Conservation (phyloP, 2,113 vertebrate species). For the Zosterops japonicus region DNA sequence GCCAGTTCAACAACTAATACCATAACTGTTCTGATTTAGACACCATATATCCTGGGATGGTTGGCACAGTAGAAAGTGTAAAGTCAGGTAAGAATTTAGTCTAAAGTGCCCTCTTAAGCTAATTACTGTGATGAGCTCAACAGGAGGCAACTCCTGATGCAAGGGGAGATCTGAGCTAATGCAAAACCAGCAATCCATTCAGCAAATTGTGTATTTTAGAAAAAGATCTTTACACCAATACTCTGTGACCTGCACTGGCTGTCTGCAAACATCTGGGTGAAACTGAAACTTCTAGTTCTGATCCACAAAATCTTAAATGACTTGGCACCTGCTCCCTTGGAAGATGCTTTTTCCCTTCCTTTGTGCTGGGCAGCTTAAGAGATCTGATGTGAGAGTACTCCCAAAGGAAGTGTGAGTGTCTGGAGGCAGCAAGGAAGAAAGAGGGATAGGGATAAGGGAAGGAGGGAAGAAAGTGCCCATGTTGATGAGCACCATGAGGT, state of each 20-base stretch:
- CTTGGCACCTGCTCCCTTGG: not conserved
- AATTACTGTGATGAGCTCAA: not conserved
- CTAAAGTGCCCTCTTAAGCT: not conserved
- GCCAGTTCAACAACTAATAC: not conserved
- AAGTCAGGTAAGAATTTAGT: not conserved
- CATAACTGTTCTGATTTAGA: not conserved
- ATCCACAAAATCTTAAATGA: not conserved
- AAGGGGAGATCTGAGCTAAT: not conserved
- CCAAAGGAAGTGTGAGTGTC: not conserved
- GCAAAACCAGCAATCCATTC: not conserved
- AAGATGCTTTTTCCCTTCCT: not conserved
- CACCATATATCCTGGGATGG: not conserved
- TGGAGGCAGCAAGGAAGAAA: not conserved
- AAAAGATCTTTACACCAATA: not conserved
- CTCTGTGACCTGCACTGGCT: not conserved
- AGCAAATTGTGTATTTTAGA: not conserved
- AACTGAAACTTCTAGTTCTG: not conserved
- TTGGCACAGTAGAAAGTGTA: not conserved
- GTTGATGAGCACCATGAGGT: not conserved
- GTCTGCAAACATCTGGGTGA: not conserved
- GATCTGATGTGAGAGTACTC: rapidly evolving
- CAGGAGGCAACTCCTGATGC: not conserved
- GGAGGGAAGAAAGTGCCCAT: not conserved
- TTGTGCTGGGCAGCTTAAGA: not conserved
- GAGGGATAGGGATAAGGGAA: not conserved